Evolutionary conservation across 2,113 vertebrate genomes (phyloP), one percentile per base, ranked within the genome.

Genomic region (Aleadryas rufinucha): DNA sequence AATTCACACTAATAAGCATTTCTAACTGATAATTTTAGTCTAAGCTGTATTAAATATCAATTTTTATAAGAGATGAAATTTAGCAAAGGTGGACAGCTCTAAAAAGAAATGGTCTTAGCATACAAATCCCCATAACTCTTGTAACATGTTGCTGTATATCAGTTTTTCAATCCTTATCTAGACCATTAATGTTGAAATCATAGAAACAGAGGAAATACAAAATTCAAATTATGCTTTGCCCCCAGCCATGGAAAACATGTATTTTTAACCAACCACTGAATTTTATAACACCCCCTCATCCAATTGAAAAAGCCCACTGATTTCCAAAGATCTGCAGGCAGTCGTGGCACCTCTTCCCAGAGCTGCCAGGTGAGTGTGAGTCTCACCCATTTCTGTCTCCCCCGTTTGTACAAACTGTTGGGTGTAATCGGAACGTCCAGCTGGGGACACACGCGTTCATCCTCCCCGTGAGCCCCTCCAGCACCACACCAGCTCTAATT

Each of bases 401-500:
- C 60, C 15, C 39, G 18, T 31, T 39, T 22, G 39, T 47, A 41
- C 65, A 31, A 61, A 45, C 10, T 44, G 57, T 16, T 72, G 27
- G n/a, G 37, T 11, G 23, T 11, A 24, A 47, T 17, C 13, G 27
- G 39, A 61, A 66, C 2, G 3, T 41, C 78, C 53, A 70, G 47
- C 21, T 63, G 59, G 63, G 59, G 61, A 76, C 2, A 3, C 22
- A 20, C 42, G 59, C 19, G n/a, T 16, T 90, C 82, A 11, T 86
- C 60, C 72, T 41, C 39, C 79, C 44, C 24, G n/a, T 21, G 54
- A 80, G 53, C 24, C 23, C 18, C 68, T 83, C 66, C 75, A 88
- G 47, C 21, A 71, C 20, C 81, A 63, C 64, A 64, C 19, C 74
- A 95, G 49, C 50, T 30, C 90, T 89, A 85, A 90, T 60, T 82